Conservation (phyloP, 2,113 vertebrate species). For the Agelaius tricolor region DNA sequence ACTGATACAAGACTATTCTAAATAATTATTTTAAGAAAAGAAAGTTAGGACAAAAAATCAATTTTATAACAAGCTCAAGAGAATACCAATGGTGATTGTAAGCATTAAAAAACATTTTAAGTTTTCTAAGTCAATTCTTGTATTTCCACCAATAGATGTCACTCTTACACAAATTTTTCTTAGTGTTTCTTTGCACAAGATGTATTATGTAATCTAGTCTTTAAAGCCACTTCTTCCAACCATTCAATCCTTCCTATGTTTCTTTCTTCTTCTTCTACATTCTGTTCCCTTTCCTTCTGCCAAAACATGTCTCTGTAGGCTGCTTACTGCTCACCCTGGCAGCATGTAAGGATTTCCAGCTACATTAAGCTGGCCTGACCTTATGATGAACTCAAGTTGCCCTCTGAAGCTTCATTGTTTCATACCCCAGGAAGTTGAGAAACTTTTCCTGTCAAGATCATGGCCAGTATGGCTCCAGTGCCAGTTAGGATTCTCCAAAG, state of each 20-base stretch:
- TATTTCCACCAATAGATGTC: conserved; percentile 64
- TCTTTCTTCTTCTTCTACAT: neutral
- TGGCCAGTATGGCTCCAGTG: neutral
- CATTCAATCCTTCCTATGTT: neutral
- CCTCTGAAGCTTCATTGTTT: neutral
- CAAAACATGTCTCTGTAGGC: neutral
- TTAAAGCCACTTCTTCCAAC: neutral
- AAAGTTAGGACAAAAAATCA: neutral
- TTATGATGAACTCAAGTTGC: neutral
- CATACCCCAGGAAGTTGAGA: neutral
- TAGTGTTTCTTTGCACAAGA: neutral
- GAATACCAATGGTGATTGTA: neutral
- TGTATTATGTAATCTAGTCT: neutral
- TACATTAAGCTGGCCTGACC: neutral
- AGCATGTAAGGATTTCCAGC: neutral
- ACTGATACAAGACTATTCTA: neutral
- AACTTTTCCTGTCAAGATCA: neutral
- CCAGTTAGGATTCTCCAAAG: neutral
- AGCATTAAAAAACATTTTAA: neutral
- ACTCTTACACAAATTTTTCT: conserved; percentile 22
- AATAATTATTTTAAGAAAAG: neutral
- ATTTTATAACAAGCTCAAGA: neutral
- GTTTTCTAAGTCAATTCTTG: neutral
- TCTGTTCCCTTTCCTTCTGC: neutral
- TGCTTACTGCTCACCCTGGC: neutral